A percentile compares a stretch with the other conserved stretches of the same genome.
Conservation (phyloP, 2,797 vertebrate species). For the Lepidocolaptes lacrymiger region DNA sequence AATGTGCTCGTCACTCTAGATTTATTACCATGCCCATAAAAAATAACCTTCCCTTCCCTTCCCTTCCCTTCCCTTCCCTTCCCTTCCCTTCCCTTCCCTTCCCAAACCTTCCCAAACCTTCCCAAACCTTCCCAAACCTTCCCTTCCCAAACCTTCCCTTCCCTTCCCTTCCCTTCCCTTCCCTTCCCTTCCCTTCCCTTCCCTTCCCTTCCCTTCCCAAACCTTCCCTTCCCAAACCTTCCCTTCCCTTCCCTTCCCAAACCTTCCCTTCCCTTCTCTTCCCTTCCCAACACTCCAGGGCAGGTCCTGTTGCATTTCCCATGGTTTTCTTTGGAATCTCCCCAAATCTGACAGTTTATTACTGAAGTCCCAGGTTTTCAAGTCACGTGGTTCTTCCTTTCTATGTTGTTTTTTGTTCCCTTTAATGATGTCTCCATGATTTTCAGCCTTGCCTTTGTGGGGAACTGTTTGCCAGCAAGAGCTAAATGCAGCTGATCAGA, state of each 20-base stretch:
- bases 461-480: neutral
- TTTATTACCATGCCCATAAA: neutral
- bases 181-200: no score
- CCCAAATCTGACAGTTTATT: neutral
- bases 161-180: no score
- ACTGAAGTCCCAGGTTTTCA: neutral
- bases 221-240: no score
- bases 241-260: no score
- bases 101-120: no score
- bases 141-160: neutral
- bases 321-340: neutral
- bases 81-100: no score
- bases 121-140: no score
- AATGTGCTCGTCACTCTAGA: rapidly evolving
- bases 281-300: neutral
- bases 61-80: neutral
- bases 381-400: neutral
- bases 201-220: no score
- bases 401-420: neutral
- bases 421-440: neutral
- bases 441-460: neutral
- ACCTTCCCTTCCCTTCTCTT: no score
- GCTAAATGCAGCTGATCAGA: neutral
- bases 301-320: neutral
- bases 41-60: no score